A percentile compares a stretch with the other conserved stretches of the same genome.
Conservation (phyloP, 2,888 invertebrate genomes). For the Unio delphinus region DNA sequence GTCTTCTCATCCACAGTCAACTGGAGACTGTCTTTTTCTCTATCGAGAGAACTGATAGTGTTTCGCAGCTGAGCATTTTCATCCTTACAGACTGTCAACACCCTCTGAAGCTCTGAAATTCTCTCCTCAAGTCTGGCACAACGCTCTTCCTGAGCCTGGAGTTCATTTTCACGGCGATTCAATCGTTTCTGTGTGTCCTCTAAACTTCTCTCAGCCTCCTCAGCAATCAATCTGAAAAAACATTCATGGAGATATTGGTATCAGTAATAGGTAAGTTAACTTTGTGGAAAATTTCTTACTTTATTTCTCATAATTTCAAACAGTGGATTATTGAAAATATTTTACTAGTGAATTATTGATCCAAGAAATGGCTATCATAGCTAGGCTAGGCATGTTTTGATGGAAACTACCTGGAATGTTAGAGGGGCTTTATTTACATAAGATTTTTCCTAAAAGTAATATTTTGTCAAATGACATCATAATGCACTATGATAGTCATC, state of each 20-base stretch:
- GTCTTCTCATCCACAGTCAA: constrained; percentile 67
- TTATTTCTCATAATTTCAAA: background rate
- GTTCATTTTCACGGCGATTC: constrained; percentile 59
- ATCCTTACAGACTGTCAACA: constrained; percentile 49
- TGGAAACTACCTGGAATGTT: no score
- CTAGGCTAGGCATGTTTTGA: no score
- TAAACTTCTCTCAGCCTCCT: constrained; percentile 66
- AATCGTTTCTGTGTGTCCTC: constrained; percentile 63
- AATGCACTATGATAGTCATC: no score
- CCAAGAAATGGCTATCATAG: no score
- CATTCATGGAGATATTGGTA: background rate
- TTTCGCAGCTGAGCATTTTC: constrained; percentile 59
- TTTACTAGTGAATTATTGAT: no score
- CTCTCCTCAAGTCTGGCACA: constrained; percentile 57
- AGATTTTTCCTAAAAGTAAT: no score
- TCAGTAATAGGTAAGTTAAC: background rate
- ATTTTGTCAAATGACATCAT: no score
- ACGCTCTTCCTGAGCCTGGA: constrained; percentile 58
- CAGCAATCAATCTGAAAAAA: constrained; percentile 62
- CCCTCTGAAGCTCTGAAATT: constrained; percentile 45
- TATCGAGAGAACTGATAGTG: constrained; percentile 64
- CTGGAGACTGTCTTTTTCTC: constrained; percentile 69
- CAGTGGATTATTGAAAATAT: no score
- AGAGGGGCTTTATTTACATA: no score
- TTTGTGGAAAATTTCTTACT: background rate